Conservation (phyloP, 2,797 vertebrate species). For the Falco columbarius region DNA sequence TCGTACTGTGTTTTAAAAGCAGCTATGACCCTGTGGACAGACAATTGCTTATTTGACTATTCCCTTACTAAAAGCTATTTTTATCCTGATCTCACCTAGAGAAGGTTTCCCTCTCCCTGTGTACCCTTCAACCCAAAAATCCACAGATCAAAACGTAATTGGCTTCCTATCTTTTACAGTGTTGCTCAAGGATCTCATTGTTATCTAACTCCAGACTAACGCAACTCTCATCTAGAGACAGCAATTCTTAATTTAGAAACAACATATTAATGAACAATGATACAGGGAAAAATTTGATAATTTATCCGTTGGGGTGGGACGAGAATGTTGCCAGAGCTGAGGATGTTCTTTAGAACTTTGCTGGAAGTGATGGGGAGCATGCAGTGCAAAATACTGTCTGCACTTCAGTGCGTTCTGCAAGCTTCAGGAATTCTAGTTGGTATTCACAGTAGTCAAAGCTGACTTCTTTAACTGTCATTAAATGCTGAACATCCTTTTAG, state of each 20-base stretch:
- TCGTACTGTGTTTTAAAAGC: neutral
- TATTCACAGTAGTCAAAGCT: neutral
- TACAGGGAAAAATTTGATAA: neutral
- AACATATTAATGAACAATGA: neutral
- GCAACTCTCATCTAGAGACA: neutral
- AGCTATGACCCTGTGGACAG: neutral
- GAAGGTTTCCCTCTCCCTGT: neutral
- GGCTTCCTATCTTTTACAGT: neutral
- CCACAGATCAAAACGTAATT: neutral
- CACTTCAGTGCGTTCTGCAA: neutral
- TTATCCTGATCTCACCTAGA: neutral
- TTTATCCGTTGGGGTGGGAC: neutral
- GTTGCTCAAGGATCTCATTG: neutral
- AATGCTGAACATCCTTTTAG: neutral
- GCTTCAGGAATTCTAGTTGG: neutral
- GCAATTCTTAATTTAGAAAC: neutral
- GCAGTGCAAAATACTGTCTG: neutral
- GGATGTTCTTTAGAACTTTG: neutral
- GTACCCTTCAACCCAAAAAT: neutral
- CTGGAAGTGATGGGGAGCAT: neutral
- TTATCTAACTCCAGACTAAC: neutral
- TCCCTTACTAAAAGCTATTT: neutral
- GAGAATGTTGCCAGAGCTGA: neutral
- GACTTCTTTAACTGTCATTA: neutral
- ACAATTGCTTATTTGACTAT: neutral